These are phyloP conservation scores for Chiloscyllium plagiosum DNA, from an alignment of 2,113 vertebrate species.

Conservation along the genomic window DNA sequence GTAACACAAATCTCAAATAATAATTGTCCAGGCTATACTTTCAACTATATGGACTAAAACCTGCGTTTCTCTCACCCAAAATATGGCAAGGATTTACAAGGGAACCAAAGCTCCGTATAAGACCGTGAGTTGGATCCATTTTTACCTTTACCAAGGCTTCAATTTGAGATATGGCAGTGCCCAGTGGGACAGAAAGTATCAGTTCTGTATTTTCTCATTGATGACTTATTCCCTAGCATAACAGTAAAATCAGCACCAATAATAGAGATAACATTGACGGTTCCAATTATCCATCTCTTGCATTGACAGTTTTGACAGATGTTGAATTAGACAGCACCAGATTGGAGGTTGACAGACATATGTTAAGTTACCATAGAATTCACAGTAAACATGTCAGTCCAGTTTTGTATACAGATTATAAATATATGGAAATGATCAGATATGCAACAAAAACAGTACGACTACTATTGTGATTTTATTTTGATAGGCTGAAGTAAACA, in stretches of 20 bases:
- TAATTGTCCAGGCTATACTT: not conserved
- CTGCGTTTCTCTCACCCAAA: not conserved
- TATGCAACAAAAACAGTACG: not conserved
- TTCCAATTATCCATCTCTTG: not conserved
- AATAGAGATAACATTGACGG: not conserved
- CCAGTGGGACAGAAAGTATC: not conserved
- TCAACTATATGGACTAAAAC: not conserved
- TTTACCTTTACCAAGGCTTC: not conserved
- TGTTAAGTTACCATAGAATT: not conserved
- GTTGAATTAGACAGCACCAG: not conserved
- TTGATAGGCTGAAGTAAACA: not conserved
- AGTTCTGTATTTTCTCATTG: not conserved
- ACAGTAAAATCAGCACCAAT: not conserved
- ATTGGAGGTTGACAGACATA: not conserved
- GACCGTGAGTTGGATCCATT: not conserved
- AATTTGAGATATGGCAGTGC: not conserved
- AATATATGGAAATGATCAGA: not conserved
- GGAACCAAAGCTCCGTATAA: not conserved
- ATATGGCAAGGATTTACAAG: not conserved
- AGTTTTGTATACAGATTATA: not conserved
- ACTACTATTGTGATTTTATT: not conserved
- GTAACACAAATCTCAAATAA: not conserved
- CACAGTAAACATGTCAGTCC: not conserved
- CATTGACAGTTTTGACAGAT: not conserved
- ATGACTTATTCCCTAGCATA: not conserved